Base-by-base conservation (phyloP, 2,888 invertebrate species). In the Charanyca ferruginea region DNA sequence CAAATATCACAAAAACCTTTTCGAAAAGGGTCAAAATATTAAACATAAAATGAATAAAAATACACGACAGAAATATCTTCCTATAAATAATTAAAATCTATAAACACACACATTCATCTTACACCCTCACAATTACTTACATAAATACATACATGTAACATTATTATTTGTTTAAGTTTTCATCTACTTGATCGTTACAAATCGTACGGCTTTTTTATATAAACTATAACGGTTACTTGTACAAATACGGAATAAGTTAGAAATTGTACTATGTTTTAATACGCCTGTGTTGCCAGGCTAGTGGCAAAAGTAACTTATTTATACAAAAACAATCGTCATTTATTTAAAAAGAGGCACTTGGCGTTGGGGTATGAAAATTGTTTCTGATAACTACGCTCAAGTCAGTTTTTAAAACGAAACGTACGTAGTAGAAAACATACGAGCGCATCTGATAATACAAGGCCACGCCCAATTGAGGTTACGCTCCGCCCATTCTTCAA, bases 251-350 rank as follows among this genome's bases (percentile, higher is more conserved):
- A 72, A 73, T 78, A 78, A 73, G 69, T 76, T 75, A 73, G 58
- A 69, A 32, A 83, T 83, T 81, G 81, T 83, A 81, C 81, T 81
- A 80, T 83, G 55, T 66, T 68, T 71, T 66, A 67, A 68, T 77
- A 73, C 69, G 66, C 63, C 49, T 45, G 38, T 38, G 22, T 32
- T 9, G 9, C 18, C 49, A 52, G 18, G 32, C 53, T 16, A 20
- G 49, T 64, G 59, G 52, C 49, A 63, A 60, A 65, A 48, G 16
- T 66, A 47, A 77, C 42, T 62, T 57, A 68, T 44, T 41, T 59
- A 35, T 55, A 63, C 7, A 48, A 66, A 63, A 67, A 53, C 20
- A 32, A 62, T 60, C 20, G 63, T 81, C 59, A 75, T 57, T 59
- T 25, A 57, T 35, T 54, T 51, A 69, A 65, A 64, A 64, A 48